phyloP scores from a whole-genome alignment of 1,140 invertebrate genomes.

The Drosophila baimaii region DNA sequence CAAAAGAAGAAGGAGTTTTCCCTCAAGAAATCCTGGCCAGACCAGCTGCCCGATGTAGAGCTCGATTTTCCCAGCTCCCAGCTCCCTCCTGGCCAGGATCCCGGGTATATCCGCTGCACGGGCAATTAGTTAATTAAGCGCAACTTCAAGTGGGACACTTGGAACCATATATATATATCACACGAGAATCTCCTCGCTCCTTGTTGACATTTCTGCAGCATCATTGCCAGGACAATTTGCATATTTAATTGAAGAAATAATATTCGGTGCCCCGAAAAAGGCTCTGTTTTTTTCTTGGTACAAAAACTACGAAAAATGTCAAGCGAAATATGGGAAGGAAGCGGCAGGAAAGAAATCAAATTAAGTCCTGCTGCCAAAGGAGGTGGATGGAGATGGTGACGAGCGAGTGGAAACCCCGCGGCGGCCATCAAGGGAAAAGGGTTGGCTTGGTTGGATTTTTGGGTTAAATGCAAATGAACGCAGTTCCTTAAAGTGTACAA shows the following conservation, averaged over 20 bases:
- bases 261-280: not conserved
- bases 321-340: conserved; percentile 17
- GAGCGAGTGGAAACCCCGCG: conserved; percentile 54
- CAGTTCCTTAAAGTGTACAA: conserved; percentile 9
- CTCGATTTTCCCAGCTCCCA: not conserved
- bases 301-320: conserved; percentile 59
- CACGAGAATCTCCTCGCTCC: conserved; percentile 21
- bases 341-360: conserved; percentile 16
- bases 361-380: conserved; percentile 14
- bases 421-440: conserved; percentile 50
- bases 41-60: not conserved
- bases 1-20: not conserved
- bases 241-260: conserved; percentile 77
- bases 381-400: conserved; percentile 34
- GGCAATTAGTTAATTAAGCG: conserved; percentile 77
- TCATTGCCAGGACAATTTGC: conserved; percentile 72
- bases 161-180: conserved; percentile 58
- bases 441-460: no score
- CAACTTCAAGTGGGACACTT: conserved; percentile 64
- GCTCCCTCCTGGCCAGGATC: conserved; percentile 1
- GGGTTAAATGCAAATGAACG: conserved; percentile 69
- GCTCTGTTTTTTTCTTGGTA: conserved; percentile 34
- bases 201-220: conserved; percentile 73
- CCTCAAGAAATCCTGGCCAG: not conserved
- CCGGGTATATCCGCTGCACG: conserved; percentile 3